Conservation (phyloP, 2,797 vertebrate species). For the Coracias cyanogaster region DNA sequence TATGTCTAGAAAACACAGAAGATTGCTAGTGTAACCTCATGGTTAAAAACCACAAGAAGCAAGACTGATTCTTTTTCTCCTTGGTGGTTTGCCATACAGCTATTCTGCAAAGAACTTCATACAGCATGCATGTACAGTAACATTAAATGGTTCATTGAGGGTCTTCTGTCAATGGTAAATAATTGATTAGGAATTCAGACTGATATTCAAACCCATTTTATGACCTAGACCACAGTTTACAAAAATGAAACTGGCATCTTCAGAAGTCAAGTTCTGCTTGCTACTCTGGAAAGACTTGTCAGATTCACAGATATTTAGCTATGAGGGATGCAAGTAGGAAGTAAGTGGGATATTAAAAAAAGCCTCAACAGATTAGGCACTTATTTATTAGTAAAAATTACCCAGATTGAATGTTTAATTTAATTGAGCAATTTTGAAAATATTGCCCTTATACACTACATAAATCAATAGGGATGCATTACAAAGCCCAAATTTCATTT, state of each 20-base stretch:
- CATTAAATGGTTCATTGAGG: not conserved
- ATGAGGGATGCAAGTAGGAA: not conserved
- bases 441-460: not conserved
- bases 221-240: not conserved
- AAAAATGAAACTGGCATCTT: not conserved
- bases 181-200: not conserved
- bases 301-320: not conserved
- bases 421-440: not conserved
- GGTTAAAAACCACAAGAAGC: not conserved
- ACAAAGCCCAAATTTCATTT: not conserved
- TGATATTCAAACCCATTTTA: not conserved
- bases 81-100: not conserved
- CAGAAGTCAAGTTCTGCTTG: not conserved
- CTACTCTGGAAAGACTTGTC: not conserved
- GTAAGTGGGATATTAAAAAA: not conserved
- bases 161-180: not conserved
- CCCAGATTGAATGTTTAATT: not conserved
- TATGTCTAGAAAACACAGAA: not conserved
- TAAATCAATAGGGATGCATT: not conserved
- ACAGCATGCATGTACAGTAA: accelerated
- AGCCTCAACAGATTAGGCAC: not conserved
- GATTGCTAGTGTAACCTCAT: not conserved
- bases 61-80: not conserved
- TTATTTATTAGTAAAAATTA: not conserved
- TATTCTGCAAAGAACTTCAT: not conserved